These are phyloP conservation scores for Lophotriccus pileatus DNA, from an alignment of 2,797 vertebrate species.

Conservation along the genomic window DNA sequence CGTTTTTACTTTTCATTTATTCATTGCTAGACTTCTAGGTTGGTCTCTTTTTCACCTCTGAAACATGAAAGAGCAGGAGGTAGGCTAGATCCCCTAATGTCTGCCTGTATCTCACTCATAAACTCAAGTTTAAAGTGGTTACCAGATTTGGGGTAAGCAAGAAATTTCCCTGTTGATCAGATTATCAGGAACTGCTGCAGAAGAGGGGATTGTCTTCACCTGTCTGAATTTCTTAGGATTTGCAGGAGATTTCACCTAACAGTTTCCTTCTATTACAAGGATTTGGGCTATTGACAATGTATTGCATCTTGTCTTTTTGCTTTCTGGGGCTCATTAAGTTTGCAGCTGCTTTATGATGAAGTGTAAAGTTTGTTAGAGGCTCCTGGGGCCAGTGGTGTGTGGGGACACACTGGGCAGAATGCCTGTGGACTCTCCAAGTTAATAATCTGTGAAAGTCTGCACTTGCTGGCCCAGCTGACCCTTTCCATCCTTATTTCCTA, in stretches of 20 bases:
- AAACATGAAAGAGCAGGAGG: background rate
- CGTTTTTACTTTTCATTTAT: constrained; percentile 54
- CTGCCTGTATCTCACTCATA: background rate
- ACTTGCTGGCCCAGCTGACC: background rate
- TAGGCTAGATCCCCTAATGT: background rate
- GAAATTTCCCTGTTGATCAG: background rate
- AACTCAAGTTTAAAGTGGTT: background rate
- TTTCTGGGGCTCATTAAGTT: background rate
- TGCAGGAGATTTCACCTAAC: background rate
- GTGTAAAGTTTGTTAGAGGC: constrained; percentile 3
- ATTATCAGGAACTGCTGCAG: background rate
- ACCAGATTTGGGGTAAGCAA: background rate
- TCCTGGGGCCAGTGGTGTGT: background rate
- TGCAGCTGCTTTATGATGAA: constrained; percentile 49
- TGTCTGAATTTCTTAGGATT: background rate
- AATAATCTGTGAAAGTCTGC: background rate
- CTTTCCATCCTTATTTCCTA: background rate
- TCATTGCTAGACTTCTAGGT: constrained; percentile 44
- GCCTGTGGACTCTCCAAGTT: background rate
- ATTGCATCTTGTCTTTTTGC: background rate
- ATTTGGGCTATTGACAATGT: background rate
- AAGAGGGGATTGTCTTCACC: background rate
- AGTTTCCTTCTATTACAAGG: background rate
- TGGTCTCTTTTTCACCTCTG: constrained; percentile 34
- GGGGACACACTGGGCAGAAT: background rate